These are phyloP conservation scores for Actenoides lindsayi DNA, from an alignment of 2,113 vertebrate genomes.

Conservation along the genomic window DNA sequence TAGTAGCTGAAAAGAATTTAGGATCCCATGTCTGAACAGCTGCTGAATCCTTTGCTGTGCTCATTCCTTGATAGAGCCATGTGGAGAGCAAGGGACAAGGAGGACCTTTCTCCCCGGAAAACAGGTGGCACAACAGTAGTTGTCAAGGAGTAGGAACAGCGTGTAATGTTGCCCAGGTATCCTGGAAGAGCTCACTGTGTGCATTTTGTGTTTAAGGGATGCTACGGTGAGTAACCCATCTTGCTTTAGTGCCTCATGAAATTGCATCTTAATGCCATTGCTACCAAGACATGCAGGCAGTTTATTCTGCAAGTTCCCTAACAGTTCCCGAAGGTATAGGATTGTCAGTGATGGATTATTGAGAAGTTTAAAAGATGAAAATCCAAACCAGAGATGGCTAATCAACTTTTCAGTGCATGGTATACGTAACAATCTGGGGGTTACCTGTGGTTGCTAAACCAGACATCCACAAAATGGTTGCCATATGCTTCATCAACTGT, in stretches of 20 bases:
- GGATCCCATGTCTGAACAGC: neutral
- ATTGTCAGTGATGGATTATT: neutral
- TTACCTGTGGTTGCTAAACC: neutral
- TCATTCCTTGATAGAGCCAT: neutral
- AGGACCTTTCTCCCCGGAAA: neutral
- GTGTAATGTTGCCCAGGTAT: fast-evolving
- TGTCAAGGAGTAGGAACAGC: neutral
- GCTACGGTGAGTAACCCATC: neutral
- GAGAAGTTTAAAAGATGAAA: neutral
- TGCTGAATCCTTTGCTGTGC: neutral
- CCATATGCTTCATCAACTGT: neutral
- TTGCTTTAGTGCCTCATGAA: neutral
- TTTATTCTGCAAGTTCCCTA: neutral
- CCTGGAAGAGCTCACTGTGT: neutral
- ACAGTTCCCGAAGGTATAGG: neutral
- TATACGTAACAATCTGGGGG: neutral
- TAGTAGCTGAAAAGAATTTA: neutral
- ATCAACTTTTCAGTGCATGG: neutral
- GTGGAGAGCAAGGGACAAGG: neutral
- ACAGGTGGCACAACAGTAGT: fast-evolving
- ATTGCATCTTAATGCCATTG: neutral
- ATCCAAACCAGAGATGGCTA: neutral
- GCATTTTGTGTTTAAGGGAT: neutral
- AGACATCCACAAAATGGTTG: neutral
- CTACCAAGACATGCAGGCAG: neutral